Base-by-base conservation (phyloP, 2,888 invertebrate species). In the Criorhina ranunculi region DNA sequence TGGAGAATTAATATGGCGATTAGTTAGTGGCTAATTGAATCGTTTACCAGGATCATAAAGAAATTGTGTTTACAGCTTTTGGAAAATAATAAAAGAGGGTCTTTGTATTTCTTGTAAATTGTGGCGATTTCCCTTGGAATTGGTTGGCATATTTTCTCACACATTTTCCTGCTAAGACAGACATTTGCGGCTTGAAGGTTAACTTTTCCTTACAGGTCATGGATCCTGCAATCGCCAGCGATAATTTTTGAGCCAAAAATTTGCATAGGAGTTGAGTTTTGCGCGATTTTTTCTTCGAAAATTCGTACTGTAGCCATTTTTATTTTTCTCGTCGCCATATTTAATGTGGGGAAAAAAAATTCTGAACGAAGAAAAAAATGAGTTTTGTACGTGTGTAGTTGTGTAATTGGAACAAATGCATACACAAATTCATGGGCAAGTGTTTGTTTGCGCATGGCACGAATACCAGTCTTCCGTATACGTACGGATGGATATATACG, bases 291-390 rank as follows among this genome's bases (percentile, higher is more conserved):
- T 80, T 72, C 59, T 55, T 67, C 0, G 11, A 72, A 81, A 77
- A 15, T 62, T 55, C 67, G 51, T 81, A 33, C 46, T 80, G 86
- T 81, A 72, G 86, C 86, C 81, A 86, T 86, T 86, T 86, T 86
- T 76, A 86, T 86, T 86, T 86, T 86, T 81, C 72, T 76, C 40
- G 81, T 81, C 86, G 86, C 86, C 86, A 86, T 86, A 81, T 86
- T 86, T 81, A 57, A 86, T 86, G 81, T 76, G 81, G 81, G 76
- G 76, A 77, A 86, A 62, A n/a, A 69, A 85, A 75, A 76, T 70
- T 85, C 40, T 81, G 80, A 81, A 81, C 75, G 76, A 86, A 86
- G 76, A 81, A 81, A 86, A 81, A 81, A 81, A 62, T 31, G 53
- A 49, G 67, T 49, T 70, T 55, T 66, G 37, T 69, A 55, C 31